Evolutionary conservation across 2,797 vertebrate genomes (phyloP), one percentile per base, ranked within the genome.

Genomic region (Coranthus polyacanthus): DNA sequence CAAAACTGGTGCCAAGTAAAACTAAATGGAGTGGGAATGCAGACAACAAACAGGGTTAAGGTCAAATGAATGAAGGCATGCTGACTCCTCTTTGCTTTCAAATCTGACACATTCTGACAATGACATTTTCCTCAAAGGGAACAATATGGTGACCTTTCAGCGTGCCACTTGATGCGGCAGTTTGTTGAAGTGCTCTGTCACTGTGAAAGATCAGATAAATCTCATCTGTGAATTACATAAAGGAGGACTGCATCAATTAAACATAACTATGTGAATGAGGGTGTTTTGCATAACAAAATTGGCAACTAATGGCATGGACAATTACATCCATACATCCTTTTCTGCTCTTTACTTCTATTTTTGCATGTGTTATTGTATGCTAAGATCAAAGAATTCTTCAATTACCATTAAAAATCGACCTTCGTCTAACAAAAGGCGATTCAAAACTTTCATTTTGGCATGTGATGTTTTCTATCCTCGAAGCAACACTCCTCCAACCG

Each of bases 61-160:
- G 64, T 81, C 42, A 74, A 62, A 64, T 12, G 29, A 54, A 58
- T 69, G 12, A 67, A 79, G 74, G 32, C 43, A n/a, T 3, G 13
- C 45, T 66, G 60, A 17, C n/a, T 57, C 79, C n/a, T 64, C 66
- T 83, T 71, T 81, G 37, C 70, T 75, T 67, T 75, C 68, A 20
- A 60, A 65, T 72, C 43, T 74, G 78, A 84, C 63, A 80, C 68
- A 62, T 53, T 81, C 43, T 86, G 84, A 81, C 75, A 68, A 67
- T 90, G 86, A 85, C 83, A 89, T 90, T 88, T 88, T 50, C 75
- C 78, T 84, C 85, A 84, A 78, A 82, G 81, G 75, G 81, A 85
- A 62, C 75, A 80, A 78, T 79, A 80, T 54, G 61, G 54, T 90
- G 90, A 92, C 89, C 88, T 92, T 88, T 88, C 50, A 47, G 56